These are phyloP conservation scores for Cotesia congregata DNA, from an alignment of 2,888 invertebrate species.

Conservation along the genomic window DNA sequence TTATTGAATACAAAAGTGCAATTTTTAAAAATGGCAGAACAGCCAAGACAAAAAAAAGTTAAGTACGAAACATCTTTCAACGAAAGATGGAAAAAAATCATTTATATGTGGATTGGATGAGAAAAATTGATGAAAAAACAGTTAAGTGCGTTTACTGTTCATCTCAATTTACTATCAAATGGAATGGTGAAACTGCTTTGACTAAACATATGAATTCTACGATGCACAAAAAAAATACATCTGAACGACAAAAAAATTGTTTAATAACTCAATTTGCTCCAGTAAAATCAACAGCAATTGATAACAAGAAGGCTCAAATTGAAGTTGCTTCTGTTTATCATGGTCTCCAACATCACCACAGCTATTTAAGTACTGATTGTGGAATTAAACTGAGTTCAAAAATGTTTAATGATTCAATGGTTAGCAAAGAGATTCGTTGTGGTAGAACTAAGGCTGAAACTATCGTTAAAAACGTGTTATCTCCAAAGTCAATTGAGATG, in stretches of 20 bases:
- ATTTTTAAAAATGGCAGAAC: too few relatives aligned
- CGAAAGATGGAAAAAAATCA: neutral
- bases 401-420: neutral
- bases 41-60: too few relatives aligned
- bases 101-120: neutral
- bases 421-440: neutral
- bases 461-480: constrained; percentile 3
- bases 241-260: neutral
- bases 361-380: neutral
- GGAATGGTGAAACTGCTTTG: neutral
- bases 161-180: neutral
- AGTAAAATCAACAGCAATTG: neutral
- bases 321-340: neutral
- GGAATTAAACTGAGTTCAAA: neutral
- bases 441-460: constrained; percentile 61
- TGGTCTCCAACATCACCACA: neutral
- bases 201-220: neutral
- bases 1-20: too few relatives aligned
- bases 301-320: neutral
- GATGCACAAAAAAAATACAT: neutral
- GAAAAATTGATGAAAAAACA: neutral
- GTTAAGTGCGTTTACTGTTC: neutral
- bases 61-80: too few relatives aligned
- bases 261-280: neutral
- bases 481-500: neutral